A percentile compares a stretch with the other conserved stretches of the same genome.
Evolutionary conservation across 2,113 vertebrate genomes (phyloP).

Genomic region (Bujurquina vittata): DNA sequence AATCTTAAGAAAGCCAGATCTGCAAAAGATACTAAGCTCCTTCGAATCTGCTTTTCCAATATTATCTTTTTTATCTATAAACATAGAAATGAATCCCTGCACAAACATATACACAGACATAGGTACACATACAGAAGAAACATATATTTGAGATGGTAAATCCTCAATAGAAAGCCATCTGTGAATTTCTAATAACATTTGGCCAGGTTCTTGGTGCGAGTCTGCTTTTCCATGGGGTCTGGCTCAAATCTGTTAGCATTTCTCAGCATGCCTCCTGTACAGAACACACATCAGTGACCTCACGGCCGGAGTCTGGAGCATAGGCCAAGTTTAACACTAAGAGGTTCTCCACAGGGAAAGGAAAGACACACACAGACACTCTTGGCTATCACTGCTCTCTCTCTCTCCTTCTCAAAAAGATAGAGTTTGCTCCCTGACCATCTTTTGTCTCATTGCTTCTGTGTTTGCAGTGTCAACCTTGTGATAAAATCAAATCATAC

Average conservation of each 20-base stretch:
- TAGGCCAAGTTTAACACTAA: conserved; percentile 57
- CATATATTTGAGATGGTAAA: conserved; percentile 31
- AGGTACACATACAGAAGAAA: not conserved
- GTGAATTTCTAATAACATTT: conserved; percentile 62
- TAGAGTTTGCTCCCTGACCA: conserved; percentile 7
- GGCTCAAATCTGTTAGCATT: conserved; percentile 63
- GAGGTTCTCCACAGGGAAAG: conserved; percentile 35
- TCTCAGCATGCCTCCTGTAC: conserved; percentile 63
- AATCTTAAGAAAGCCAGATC: not conserved
- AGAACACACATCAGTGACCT: conserved; percentile 71
- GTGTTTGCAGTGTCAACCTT: not conserved
- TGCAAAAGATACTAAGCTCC: not conserved
- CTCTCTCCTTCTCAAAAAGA: conserved; percentile 3
- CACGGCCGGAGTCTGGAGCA: conserved; percentile 44
- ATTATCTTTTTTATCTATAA: not conserved
- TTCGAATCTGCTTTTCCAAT: not conserved
- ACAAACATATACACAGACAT: not conserved
- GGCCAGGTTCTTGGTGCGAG: conserved; percentile 44
- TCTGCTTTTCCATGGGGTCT: conserved; percentile 47
- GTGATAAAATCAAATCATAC: not conserved
- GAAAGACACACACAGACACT: conserved; percentile 10
- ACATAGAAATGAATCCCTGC: not conserved
- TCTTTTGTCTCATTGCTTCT: not conserved
- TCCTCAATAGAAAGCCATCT: conserved; percentile 57
- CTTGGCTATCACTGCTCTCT: not conserved